Conservation (phyloP, 2,888 invertebrate species). For the Lasioglossum villosulum region DNA sequence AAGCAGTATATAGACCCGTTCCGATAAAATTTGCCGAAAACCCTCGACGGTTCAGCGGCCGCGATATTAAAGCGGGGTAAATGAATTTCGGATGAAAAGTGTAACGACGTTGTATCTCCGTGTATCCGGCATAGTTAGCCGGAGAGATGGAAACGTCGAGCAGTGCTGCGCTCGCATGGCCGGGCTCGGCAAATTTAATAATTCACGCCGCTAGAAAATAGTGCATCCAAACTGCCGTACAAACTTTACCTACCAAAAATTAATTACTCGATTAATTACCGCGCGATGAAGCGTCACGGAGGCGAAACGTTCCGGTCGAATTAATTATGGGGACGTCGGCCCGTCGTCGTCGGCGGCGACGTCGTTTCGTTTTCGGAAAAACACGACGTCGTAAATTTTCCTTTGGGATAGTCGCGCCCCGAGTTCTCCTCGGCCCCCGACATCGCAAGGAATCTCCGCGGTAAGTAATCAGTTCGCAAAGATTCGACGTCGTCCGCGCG, state of each 20-base stretch:
- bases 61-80: slow-evolving; percentile 37
- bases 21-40: slow-evolving; percentile 42
- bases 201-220: slow-evolving; percentile 28
- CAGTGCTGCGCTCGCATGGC: slow-evolving; percentile 9
- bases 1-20: not conserved
- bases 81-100: slow-evolving; percentile 44
- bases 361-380: slow-evolving; percentile 12
- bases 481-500: not conserved
- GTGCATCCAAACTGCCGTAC: slow-evolving; percentile 1
- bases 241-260: slow-evolving; percentile 35
- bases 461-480: slow-evolving; percentile 5
- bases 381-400: slow-evolving; percentile 33
- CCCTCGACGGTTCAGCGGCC: not conserved
- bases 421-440: not conserved
- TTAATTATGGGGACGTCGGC: not conserved
- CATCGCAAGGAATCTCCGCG: not conserved
- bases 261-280: slow-evolving; percentile 20
- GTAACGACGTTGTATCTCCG: slow-evolving; percentile 35
- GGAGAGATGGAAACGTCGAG: slow-evolving; percentile 46
- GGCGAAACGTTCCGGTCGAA: not conserved
- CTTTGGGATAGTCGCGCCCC: not conserved
- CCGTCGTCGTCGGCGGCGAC: not conserved
- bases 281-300: slow-evolving; percentile 30
- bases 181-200: slow-evolving; percentile 49
- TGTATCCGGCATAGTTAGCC: slow-evolving; percentile 29